Evolutionary conservation across 2,888 invertebrate species (phyloP), one percentile per base, ranked within the genome.

Genomic region (Stegophylla sp.): DNA sequence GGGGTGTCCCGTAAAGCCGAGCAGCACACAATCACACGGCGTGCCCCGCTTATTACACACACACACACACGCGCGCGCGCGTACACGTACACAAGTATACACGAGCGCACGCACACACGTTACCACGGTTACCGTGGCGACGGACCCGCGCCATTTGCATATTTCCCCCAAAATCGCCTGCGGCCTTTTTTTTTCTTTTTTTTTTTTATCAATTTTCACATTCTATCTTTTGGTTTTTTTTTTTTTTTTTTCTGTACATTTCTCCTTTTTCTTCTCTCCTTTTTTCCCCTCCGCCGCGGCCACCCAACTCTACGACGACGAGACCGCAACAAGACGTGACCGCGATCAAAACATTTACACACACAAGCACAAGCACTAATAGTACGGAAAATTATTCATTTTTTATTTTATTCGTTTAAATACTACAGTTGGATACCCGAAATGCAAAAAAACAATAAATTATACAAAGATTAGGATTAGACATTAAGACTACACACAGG

Each of bases 191-290:
- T 28, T 51, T 13, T 26, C n/a, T n/a, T 64, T 59, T 48, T 48
- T 61, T n/a, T 71, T 79, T 79, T 71, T 79, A 79, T 79, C 79
- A 79, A 79, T 79, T 79, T 79, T 71, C 79, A 79, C 79, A 61
- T 79, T 17, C 34, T 63, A 45, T 79, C 61, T 23, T 59, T 61
- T 61, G n/a, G n/a, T n/a, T n/a, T n/a, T n/a, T n/a, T n/a, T n/a
- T n/a, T n/a, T n/a, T n/a, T n/a, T n/a, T n/a, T n/a, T n/a, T n/a
- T n/a, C n/a, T n/a, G n/a, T n/a, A n/a, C n/a, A n/a, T n/a, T n/a
- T n/a, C n/a, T n/a, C n/a, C n/a, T n/a, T n/a, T n/a, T n/a, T n/a
- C n/a, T n/a, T n/a, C n/a, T n/a, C n/a, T n/a, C n/a, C n/a, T n/a
- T n/a, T n/a, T n/a, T n/a, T n/a, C n/a, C n/a, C n/a, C n/a, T n/a